Evolutionary conservation across 2,113 vertebrate genomes (phyloP).

Genomic region (Oreochromis aureus): DNA sequence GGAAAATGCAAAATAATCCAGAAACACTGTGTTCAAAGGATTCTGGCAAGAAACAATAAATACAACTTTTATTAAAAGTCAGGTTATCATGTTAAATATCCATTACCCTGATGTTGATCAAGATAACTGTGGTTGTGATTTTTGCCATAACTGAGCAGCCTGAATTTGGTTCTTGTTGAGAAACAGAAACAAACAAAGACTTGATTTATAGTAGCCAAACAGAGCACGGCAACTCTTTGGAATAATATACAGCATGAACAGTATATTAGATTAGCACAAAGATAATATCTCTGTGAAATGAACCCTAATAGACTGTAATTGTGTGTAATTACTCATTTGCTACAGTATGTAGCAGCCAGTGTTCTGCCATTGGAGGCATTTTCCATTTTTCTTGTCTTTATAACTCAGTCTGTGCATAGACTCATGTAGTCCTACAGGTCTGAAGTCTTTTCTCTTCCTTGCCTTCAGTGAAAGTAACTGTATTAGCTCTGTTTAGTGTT

Average conservation of each 20-base stretch:
- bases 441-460: background rate
- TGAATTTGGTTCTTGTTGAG: background rate
- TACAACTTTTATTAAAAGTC: background rate
- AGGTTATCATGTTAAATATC: background rate
- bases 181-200: background rate
- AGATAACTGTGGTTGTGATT: background rate
- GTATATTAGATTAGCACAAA: background rate
- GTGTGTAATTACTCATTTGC: background rate
- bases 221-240: background rate
- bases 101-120: background rate
- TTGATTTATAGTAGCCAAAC: background rate
- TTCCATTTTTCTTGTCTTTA: background rate
- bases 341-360: background rate
- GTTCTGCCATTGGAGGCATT: background rate
- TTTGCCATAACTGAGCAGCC: background rate
- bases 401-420: background rate
- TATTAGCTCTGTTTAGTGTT: background rate
- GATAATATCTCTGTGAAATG: background rate
- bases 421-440: background rate
- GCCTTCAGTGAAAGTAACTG: background rate
- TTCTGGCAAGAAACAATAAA: background rate
- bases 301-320: fast-evolving
- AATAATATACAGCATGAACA: background rate
- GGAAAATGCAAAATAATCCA: background rate
- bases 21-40: background rate